phyloP scores from a whole-genome alignment of 1,140 invertebrate genomes.

The Cyrtorhinus lividipennis region DNA sequence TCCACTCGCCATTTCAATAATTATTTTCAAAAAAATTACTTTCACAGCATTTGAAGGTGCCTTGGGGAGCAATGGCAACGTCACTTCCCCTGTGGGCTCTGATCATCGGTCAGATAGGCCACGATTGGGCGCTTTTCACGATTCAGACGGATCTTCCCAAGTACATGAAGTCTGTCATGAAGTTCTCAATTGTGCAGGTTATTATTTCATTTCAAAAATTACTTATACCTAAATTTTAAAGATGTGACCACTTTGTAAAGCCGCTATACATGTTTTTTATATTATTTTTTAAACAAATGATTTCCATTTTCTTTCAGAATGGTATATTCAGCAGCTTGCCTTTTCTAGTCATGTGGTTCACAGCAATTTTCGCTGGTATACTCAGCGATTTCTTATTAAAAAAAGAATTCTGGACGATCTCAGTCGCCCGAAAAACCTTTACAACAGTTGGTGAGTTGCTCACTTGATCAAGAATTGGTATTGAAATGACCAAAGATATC shows the following conservation, averaged over 20 bases:
- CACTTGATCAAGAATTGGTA: no score
- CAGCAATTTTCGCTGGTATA: constrained; percentile 46
- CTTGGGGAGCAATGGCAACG: constrained; percentile 55
- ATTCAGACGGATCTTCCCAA: constrained; percentile 53
- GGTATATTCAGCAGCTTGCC: constrained; percentile 51
- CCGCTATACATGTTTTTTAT: not conserved
- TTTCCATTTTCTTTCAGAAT: no score
- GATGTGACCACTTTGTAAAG: no score
- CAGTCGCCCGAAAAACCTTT: constrained; percentile 52
- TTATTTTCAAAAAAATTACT: no score
- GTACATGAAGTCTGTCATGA: constrained; percentile 48
- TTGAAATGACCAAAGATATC: no score
- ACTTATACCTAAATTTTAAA: no score
- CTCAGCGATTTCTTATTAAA: constrained; percentile 50
- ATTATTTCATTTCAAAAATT: constrained; percentile 6
- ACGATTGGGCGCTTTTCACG: constrained; percentile 92
- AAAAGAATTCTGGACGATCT: constrained; percentile 35
- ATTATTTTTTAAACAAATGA: not conserved
- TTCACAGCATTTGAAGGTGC: constrained; percentile 29
- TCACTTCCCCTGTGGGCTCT: constrained; percentile 56
- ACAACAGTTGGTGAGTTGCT: constrained; percentile 47
- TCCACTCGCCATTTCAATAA: no score
- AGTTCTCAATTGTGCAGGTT: constrained; percentile 47
- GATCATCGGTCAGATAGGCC: constrained; percentile 54
- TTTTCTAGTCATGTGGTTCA: constrained; percentile 58